Evolutionary conservation across 2,888 invertebrate species (phyloP), one percentile per base, ranked within the genome.

Genomic region (Nycteola revayana): DNA sequence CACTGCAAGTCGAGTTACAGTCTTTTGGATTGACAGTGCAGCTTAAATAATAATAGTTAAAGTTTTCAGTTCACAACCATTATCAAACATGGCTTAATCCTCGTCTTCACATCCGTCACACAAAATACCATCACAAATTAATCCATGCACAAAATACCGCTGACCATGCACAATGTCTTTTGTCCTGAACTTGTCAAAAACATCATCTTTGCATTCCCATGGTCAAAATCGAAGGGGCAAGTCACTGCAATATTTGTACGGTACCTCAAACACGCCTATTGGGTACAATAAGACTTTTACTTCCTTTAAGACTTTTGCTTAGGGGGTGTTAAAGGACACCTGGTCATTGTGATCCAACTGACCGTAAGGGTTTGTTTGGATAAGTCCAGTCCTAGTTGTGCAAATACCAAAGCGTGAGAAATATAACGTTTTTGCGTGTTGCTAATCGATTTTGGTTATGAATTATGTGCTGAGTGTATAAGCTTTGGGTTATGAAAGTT

Each of bases 291-390:
- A n/a, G n/a, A n/a, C n/a, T n/a, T n/a, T n/a, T n/a, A 5, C 14
- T 14, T 14, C 14, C 5, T 14, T 14, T 14, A n/a, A 62, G 61
- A 60, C 56, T 57, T 49, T 53, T 69, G 38, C 69, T 75, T 76
- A 70, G 74, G 78, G 86, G 86, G 85, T 82, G 83, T 79, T 75
- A 67, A 73, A 63, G 45, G 47, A 47, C 62, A 66, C 85, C 87
- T 58, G 78, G 79, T 69, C 75, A 77, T 84, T 84, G 78, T 79
- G 67, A 71, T 47, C 56, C 82, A 76, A 81, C 85, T 87, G 87
- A 87, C 87, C 87, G 76, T 81, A 73, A 74, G 73, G 64, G 64
- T 68, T 64, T 80, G 79, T 81, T 79, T 75, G 76, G 64, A 66
- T 77, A 78, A 75, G 79, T 56, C 71, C 70, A 66, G 71, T 64